Evolutionary conservation across 2,888 invertebrate genomes (phyloP).

Genomic region (Heliconius ismenius): DNA sequence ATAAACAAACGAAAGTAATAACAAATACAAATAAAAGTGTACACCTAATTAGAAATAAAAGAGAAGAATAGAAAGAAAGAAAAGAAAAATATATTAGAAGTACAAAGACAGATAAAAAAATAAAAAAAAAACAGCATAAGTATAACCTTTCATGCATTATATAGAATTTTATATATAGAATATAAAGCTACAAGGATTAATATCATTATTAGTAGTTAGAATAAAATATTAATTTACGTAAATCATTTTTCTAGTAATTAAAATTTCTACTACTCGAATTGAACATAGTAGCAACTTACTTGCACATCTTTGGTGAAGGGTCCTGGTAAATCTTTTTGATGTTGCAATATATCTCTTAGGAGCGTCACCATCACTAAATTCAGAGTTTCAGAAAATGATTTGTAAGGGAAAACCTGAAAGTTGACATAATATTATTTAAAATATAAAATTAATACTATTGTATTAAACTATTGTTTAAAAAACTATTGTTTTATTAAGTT

Average conservation of each 20-base stretch:
- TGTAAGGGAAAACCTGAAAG: slow-evolving; percentile 91
- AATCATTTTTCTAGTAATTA: not conserved
- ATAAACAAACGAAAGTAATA: not conserved
- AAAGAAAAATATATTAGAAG: not conserved
- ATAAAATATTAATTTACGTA: not conserved
- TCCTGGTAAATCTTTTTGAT: slow-evolving; percentile 93
- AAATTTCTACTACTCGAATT: not conserved
- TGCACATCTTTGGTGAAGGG: slow-evolving; percentile 96
- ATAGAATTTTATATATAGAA: not conserved
- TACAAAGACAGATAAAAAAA: not conserved
- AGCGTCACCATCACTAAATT: slow-evolving; percentile 96
- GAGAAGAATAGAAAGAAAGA: not conserved
- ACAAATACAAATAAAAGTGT: not conserved
- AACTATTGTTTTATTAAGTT: not conserved
- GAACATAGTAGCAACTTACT: slow-evolving; percentile 52
- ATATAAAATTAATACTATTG: not conserved
- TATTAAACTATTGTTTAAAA: not conserved
- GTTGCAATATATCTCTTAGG: slow-evolving; percentile 93
- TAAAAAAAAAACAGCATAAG: no score
- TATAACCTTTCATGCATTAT: not conserved
- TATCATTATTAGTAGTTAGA: not conserved
- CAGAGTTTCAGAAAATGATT: slow-evolving; percentile 96
- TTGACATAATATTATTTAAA: not conserved
- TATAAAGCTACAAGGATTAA: not conserved
- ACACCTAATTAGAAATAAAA: not conserved